phyloP scores from a whole-genome alignment of 2,113 vertebrate genomes.

The Oxygymnocypris stewartii region DNA sequence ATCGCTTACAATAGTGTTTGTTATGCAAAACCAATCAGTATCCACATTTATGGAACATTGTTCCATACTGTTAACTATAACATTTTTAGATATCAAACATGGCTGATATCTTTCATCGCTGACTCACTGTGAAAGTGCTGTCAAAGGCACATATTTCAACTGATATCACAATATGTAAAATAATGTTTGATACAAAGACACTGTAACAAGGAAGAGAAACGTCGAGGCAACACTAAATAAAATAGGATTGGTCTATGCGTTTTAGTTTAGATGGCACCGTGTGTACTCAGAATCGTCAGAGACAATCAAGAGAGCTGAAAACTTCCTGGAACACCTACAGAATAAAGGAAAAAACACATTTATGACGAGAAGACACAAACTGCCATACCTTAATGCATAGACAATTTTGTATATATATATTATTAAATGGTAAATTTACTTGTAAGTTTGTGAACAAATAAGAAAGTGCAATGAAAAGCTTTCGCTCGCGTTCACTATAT shows the following conservation, averaged over 20 bases:
- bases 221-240: background rate
- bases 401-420: too few relatives aligned
- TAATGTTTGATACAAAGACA: background rate
- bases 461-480: slow-evolving; percentile 62
- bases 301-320: slow-evolving; percentile 46
- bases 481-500: slow-evolving; percentile 56
- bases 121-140: background rate
- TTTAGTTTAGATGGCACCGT: slow-evolving; percentile 8
- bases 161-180: background rate
- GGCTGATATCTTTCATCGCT: background rate
- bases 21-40: background rate
- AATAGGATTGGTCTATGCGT: background rate
- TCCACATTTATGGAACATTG: background rate
- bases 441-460: slow-evolving; percentile 61
- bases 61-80: background rate
- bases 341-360: background rate
- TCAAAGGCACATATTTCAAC: background rate
- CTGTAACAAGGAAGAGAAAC: background rate
- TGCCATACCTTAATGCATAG: background rate
- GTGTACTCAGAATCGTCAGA: slow-evolving; percentile 51
- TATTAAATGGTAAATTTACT: slow-evolving; percentile 52
- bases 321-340: slow-evolving; percentile 61
- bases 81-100: background rate
- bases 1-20: background rate
- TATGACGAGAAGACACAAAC: background rate